Evolutionary conservation across 2,888 invertebrate species (phyloP), one percentile per base, ranked within the genome.

Genomic region (Lithophane socia): DNA sequence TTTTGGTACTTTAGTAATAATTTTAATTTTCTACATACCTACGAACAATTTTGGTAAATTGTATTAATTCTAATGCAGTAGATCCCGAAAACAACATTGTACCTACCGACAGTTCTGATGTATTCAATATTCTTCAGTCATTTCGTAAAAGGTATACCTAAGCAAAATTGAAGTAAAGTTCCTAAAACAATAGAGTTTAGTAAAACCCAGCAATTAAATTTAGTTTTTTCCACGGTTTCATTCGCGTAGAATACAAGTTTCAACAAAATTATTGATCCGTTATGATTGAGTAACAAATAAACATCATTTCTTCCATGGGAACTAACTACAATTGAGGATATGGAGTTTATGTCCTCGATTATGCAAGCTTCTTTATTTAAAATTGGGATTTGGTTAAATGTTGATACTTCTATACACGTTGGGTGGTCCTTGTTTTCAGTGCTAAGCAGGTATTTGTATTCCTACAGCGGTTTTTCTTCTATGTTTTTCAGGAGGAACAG

Each of bases 231-330:
- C 87, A 87, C 87, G 87, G 88, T 87, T 87, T 84, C 84, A 87
- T 87, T 87, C 78, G 88, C 84, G 73, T 72, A 80, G 69, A 85
- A 87, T 87, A 79, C 75, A 73, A 79, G 87, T 86, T 87, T 83
- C 71, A 61, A 68, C 75, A 79, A 80, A 88, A 88, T 82, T 88
- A 85, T 85, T 88, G 84, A 87, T 87, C 88, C 87, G 88, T 88
- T 87, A 87, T 87, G 87, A 88, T 87, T 87, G 87, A 87, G 87
- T 87, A 87, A 87, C 78, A 82, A 81, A 78, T n/a, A 65, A 73
- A 66, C 21, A 66, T 69, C 79, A 13, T 63, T 80, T 80, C 80
- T 82, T 83, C 69, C 80, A 87, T 87, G 87, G 88, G 87, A 87
- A 87, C 82, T 77, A 49, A 60, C 58, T n/a, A 67, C 21, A 71